Conservation (phyloP, 2,888 invertebrate species). For the Himalopsyche kuldschensis region DNA sequence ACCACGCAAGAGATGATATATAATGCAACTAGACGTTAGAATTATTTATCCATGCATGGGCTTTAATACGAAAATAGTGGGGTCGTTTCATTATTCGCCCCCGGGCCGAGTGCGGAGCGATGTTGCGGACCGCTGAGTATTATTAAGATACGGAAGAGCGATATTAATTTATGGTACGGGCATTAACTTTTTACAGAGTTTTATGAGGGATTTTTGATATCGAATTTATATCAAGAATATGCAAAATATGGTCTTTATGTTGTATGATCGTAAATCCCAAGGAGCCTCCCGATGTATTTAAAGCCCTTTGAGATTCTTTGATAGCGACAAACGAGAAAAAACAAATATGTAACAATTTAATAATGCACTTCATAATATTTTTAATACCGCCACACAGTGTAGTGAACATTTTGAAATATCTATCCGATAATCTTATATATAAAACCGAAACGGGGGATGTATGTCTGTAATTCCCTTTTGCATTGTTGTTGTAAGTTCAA, state of each 20-base stretch:
- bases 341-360: too few species aligned
- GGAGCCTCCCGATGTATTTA: neutral
- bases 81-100: constrained; percentile 15
- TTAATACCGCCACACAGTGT: too few species aligned
- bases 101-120: neutral
- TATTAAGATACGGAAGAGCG: neutral
- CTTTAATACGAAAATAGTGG: neutral
- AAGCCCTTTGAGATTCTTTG: neutral
- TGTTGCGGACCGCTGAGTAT: neutral
- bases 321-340: neutral
- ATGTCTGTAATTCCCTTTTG: too few species aligned
- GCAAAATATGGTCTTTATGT: neutral
- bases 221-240: neutral
- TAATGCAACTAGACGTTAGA: neutral
- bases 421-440: too few species aligned
- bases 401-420: too few species aligned
- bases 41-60: neutral
- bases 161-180: neutral
- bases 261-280: neutral
- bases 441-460: too few species aligned
- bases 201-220: constrained; percentile 8
- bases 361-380: too few species aligned
- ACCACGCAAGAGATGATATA: neutral
- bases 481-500: too few species aligned
- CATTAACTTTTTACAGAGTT: neutral